Conservation (phyloP, 37 sponge, comb jelly and placozoan genomes). For the Chondrosia reniformis region DNA sequence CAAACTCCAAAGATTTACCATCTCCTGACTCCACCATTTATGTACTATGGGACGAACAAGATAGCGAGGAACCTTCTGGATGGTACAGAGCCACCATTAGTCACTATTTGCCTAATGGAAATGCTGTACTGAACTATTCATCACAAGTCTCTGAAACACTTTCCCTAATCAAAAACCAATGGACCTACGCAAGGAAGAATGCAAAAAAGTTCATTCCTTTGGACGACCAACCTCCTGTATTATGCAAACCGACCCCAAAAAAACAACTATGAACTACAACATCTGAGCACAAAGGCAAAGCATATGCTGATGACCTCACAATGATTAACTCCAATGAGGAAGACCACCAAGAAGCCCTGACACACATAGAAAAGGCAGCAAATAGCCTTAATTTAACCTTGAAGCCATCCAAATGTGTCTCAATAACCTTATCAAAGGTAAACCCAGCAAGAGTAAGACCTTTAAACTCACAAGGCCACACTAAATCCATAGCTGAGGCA, state of each 20-base stretch:
- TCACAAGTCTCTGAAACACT: neutral
- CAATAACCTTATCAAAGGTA: neutral
- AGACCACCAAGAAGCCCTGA: neutral
- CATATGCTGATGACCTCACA: slow-evolving; percentile 36
- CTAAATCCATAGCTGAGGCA: neutral
- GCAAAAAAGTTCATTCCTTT: neutral
- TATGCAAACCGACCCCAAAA: neutral
- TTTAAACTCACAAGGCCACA: neutral
- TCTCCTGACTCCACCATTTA: slow-evolving; percentile 2
- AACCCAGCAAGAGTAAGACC: neutral
- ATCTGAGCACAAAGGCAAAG: slow-evolving; percentile 13
- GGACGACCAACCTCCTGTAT: neutral
- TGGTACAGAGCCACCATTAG: slow-evolving; percentile 3
- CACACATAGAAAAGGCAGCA: neutral
- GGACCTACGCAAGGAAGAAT: slow-evolving; percentile 1
- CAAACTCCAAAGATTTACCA: neutral
- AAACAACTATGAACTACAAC: neutral
- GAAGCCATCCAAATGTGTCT: slow-evolving; percentile 6
- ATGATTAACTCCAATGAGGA: neutral
- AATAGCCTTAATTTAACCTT: neutral
- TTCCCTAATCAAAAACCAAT: neutral
- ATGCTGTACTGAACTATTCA: neutral
- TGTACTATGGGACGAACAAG: slow-evolving; percentile 7
- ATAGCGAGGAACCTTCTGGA: neutral
- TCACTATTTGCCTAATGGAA: slow-evolving; percentile 11